Percentiles rank a stretch among this genome's conserved stretches.
Evolutionary conservation across 2,888 invertebrate species (phyloP).

Genomic region (Hololepta plana): DNA sequence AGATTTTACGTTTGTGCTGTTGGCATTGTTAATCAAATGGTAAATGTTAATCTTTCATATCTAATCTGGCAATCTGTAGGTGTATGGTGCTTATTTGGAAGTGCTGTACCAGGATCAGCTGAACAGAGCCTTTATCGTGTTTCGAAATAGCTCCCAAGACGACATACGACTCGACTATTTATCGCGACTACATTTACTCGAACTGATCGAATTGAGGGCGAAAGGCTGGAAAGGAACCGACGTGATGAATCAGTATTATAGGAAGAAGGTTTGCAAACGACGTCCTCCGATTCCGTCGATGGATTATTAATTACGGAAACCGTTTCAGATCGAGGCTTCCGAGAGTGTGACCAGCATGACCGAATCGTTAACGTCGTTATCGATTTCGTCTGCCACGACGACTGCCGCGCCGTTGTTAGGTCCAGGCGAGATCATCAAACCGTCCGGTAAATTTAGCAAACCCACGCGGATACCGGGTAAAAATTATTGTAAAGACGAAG

Average conservation of each 20-base stretch:
- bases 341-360: conserved; percentile 25
- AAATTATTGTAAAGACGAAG: conserved; percentile 88
- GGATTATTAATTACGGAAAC: conserved; percentile 3
- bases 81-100: conserved; percentile 63
- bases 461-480: conserved; percentile 83
- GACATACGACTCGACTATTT: conserved; percentile 72
- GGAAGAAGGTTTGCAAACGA: conserved; percentile 29
- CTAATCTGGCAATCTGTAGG: conserved; percentile 15
- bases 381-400: conserved; percentile 34
- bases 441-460: conserved; percentile 74
- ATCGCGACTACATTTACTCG: conserved; percentile 74
- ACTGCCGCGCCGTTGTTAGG: conserved; percentile 40
- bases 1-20: too few species aligned
- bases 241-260: conserved; percentile 71
- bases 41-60: too few species aligned
- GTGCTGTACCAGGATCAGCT: conserved; percentile 68
- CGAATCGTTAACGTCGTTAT: conserved; percentile 25
- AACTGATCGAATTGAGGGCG: conserved; percentile 83
- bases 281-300: conserved; percentile 17
- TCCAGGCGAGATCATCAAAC: conserved; percentile 72
- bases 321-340: conserved; percentile 19
- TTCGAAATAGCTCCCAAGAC: conserved; percentile 79
- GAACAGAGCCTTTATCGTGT: conserved; percentile 69
- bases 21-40: too few species aligned
- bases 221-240: conserved; percentile 79